These are phyloP conservation scores for Lepidochrysops patricia DNA, from an alignment of 2,888 invertebrate genomes.

Conservation along the genomic window DNA sequence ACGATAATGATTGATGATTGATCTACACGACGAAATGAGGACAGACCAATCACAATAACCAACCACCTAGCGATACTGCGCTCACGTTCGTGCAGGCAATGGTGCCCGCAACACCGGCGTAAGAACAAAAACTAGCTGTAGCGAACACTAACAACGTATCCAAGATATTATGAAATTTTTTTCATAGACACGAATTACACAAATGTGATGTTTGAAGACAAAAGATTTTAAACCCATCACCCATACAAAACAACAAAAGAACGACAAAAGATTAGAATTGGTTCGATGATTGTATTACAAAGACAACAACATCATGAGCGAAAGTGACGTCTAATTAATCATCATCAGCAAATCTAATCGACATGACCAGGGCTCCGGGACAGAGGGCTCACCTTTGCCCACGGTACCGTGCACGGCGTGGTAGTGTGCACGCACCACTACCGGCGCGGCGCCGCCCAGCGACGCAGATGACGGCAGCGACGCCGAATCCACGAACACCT, in stretches of 20 bases:
- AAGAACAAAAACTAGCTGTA: too few species aligned
- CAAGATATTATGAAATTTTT: too few species aligned
- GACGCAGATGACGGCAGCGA: constrained; percentile 43
- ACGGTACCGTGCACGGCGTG: constrained; percentile 27
- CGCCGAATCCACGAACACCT: constrained; percentile 54
- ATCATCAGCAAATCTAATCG: background rate
- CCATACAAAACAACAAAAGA: background rate
- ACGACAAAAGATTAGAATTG: background rate
- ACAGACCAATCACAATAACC: background rate
- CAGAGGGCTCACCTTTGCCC: constrained; percentile 22
- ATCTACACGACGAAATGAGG: too few species aligned
- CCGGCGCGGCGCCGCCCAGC: constrained; percentile 22
- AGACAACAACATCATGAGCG: too few species aligned
- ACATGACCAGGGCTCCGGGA: background rate
- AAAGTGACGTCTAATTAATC: background rate
- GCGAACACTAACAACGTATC: too few species aligned
- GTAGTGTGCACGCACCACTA: constrained; percentile 31
- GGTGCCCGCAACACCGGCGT: too few species aligned
- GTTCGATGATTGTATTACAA: background rate
- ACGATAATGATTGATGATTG: background rate
- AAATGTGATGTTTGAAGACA: background rate
- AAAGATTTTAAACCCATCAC: background rate
- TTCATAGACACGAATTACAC: background rate
- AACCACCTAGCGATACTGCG: background rate
- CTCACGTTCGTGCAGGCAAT: too few species aligned